Evolutionary conservation across 2,113 vertebrate genomes (phyloP), one percentile per base, ranked within the genome.

Genomic region (Candoia aspera): DNA sequence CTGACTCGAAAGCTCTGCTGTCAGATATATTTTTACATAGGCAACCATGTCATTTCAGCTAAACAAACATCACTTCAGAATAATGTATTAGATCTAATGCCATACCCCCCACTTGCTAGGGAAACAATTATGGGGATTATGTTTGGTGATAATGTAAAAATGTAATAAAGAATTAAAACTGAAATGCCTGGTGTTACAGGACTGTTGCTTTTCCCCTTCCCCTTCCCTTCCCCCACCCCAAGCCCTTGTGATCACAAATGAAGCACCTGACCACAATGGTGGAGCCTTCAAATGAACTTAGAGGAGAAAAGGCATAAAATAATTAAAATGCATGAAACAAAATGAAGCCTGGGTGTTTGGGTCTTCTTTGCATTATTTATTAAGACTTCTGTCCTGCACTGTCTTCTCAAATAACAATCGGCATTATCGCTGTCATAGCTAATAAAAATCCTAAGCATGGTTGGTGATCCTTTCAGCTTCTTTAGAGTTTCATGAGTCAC

Each of bases 21-120:
- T 99, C 99, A 99, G 98, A 98, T 98, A 98, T 98, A 99, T 99
- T 99, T 99, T 99, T 99, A 98, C 98, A 98, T 98, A 98, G 98
- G 98, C 97, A 98, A 98, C 98, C 98, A 98, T 99, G 98, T 99
- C 98, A 99, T 98, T 98, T 98, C 97, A 96, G 96, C 98, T 98
- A 98, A 98, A 98, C 98, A 98, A 98, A 97, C 98, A 98, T 97
- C 97, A 97, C 97, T 97, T 97, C 97, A 53, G 95, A 97, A 96
- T 97, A 98, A 98, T 98, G 97, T 97, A 97, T 98, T 97, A 97
- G 97, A 97, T 97, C 97, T 97, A 97, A 97, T 97, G 96, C 97
- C 97, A 96, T 97, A 96, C 97, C 97, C 97, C 97, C 97, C 95
- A 97, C 97, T 97, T 97, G 95, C 91, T 90, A 1, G 0, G 95